Percentiles rank a stretch among this genome's conserved stretches.
These are phyloP conservation scores for Acipenser oxyrinchus DNA, from an alignment of 2,797 vertebrate species.

Conservation along the genomic window DNA sequence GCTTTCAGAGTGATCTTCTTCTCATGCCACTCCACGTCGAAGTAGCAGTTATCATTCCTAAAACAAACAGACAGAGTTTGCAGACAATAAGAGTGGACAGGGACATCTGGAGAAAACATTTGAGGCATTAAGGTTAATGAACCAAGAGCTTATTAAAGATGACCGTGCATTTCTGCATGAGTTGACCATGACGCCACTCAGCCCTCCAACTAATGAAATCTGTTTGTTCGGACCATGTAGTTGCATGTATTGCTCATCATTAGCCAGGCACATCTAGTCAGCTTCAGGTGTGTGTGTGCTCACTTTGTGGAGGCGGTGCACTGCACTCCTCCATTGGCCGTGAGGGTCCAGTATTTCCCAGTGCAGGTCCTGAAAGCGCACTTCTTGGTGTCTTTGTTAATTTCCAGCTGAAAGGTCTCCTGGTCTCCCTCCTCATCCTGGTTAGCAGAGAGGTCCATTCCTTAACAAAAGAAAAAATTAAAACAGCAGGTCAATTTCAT, in stretches of 20 bases:
- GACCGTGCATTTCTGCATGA: neutral
- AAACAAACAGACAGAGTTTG: neutral
- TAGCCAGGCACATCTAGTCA: no score
- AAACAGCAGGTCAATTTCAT: neutral
- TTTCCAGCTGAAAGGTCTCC: conserved; percentile 97
- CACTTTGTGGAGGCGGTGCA: conserved; percentile 90
- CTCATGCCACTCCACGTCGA: conserved; percentile 91
- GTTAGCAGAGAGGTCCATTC: conserved; percentile 95
- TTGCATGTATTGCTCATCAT: no score
- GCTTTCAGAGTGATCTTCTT: conserved; percentile 88
- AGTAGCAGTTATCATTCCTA: conserved; percentile 91
- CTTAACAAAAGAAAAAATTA: conserved; percentile 40
- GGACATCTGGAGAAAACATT: neutral
- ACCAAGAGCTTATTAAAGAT: neutral
- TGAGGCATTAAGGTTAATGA: neutral
- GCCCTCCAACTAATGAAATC: neutral
- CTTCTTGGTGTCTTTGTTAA: conserved; percentile 89
- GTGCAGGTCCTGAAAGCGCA: conserved; percentile 90
- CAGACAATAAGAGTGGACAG: conserved; percentile 5
- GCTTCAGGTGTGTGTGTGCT: conserved; percentile 38
- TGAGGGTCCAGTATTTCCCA: conserved; percentile 95
- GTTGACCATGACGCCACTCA: neutral
- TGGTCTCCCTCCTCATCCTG: conserved; percentile 95
- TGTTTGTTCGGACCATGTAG: no score
- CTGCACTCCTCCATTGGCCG: conserved; percentile 84